These are phyloP conservation scores for Solea solea DNA, from an alignment of 2,113 vertebrate genomes.

Conservation along the genomic window DNA sequence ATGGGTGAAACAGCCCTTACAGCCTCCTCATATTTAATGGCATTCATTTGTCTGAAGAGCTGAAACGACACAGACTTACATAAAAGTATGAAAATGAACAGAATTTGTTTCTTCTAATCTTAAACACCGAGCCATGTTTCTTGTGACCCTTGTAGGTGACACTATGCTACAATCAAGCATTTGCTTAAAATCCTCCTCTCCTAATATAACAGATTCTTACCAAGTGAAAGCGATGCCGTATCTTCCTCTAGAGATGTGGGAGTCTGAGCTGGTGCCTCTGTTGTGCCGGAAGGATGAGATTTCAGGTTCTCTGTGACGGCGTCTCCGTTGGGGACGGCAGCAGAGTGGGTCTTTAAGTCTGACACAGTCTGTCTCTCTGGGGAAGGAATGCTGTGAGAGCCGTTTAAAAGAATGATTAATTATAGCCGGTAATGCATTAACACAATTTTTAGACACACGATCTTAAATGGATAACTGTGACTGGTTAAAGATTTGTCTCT, in stretches of 20 bases:
- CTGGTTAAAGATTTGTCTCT: background rate
- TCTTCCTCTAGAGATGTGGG: conserved; percentile 1
- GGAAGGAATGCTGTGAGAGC: conserved; percentile 16
- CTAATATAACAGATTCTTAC: conserved; percentile 18
- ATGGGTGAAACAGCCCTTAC: too few species aligned
- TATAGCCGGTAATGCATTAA: background rate
- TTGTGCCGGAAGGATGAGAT: background rate
- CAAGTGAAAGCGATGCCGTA: conserved; percentile 1
- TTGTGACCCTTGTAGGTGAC: too few species aligned
- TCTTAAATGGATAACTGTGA: background rate
- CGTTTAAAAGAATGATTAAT: background rate
- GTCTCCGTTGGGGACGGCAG: conserved; percentile 26
- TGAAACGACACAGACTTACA: too few species aligned
- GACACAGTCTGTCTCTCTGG: background rate
- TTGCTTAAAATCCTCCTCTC: too few species aligned
- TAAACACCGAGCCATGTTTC: too few species aligned
- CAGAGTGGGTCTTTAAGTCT: conserved; percentile 22
- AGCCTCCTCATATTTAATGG: too few species aligned
- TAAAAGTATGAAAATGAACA: too few species aligned
- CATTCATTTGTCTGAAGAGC: too few species aligned
- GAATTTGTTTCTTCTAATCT: too few species aligned
- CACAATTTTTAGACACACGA: background rate
- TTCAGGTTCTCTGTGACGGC: background rate
- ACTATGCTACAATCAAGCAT: too few species aligned
- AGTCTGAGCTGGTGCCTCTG: background rate